These are phyloP conservation scores for Sebastolobus altivelis DNA, from an alignment of 2,797 vertebrate species.

Conservation along the genomic window DNA sequence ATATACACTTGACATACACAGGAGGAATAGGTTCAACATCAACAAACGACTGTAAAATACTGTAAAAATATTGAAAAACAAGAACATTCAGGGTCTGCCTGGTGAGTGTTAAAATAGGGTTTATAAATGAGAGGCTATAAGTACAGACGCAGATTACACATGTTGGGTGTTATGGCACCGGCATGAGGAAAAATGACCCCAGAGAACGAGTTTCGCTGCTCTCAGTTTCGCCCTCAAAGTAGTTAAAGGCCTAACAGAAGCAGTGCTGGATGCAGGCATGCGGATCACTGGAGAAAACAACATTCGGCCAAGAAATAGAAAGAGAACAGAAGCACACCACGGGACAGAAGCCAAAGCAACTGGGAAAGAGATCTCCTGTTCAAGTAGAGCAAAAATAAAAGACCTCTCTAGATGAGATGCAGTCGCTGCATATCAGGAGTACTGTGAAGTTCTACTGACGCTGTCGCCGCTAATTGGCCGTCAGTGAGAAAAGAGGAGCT, in stretches of 20 bases:
- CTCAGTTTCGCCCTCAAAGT: constrained; percentile 53
- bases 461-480: neutral
- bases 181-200: constrained; percentile 51
- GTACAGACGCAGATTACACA: constrained; percentile 61
- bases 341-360: constrained; percentile 78
- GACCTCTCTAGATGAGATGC: constrained; percentile 43
- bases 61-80: constrained; percentile 76
- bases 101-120: constrained; percentile 73
- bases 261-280: constrained; percentile 84
- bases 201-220: constrained; percentile 52
- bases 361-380: constrained; percentile 55
- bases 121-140: constrained; percentile 62
- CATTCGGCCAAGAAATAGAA: constrained; percentile 77
- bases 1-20: constrained; percentile 72
- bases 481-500: constrained; percentile 28
- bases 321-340: constrained; percentile 76
- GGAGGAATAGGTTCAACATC: constrained; percentile 68
- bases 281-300: constrained; percentile 76
- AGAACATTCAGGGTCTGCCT: constrained; percentile 82
- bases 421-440: constrained; percentile 44
- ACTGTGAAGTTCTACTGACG: constrained; percentile 23
- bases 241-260: constrained; percentile 78
- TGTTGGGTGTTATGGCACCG: constrained; percentile 57
- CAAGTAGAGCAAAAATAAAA: constrained; percentile 34
- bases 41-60: constrained; percentile 77